A percentile compares a stretch with the other conserved stretches of the same genome.
Conservation (phyloP, 2,797 vertebrate genomes). For the Cebuella pygmaea region DNA sequence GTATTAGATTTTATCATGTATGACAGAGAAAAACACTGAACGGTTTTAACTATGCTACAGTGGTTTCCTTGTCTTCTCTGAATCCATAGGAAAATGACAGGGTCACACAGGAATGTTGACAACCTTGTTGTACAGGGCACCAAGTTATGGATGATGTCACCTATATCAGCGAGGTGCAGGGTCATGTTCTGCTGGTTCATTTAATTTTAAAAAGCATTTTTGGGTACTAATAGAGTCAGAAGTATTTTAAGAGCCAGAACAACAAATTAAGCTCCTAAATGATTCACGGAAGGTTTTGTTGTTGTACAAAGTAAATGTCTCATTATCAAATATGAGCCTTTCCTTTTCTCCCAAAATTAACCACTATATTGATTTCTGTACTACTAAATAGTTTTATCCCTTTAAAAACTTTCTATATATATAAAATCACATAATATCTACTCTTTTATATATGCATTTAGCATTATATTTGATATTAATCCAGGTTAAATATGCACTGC, state of each 20-base stretch:
- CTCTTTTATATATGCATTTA: not conserved
- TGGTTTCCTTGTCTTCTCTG: not conserved
- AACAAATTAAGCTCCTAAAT: not conserved
- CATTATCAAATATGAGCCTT: not conserved
- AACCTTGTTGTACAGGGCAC: not conserved
- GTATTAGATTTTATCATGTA: not conserved
- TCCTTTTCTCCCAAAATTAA: not conserved
- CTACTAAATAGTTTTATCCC: not conserved
- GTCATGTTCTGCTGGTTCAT: not conserved
- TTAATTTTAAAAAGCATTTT: not conserved
- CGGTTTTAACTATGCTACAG: not conserved
- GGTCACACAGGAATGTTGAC: not conserved
- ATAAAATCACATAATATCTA: not conserved
- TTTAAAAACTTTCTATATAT: not conserved
- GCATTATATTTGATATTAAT: not conserved
- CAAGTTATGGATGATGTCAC: not conserved
- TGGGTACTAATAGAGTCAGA: not conserved
- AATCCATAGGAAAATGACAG: not conserved
- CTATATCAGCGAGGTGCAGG: not conserved
- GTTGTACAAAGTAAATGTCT: not conserved
- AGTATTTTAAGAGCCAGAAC: not conserved
- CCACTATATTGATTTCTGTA: not conserved
- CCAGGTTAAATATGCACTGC: not conserved
- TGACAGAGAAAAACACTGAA: not conserved
- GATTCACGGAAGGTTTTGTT: not conserved